Conservation (phyloP, 2,797 vertebrate species). For the Hypotaenidia philippensis region DNA sequence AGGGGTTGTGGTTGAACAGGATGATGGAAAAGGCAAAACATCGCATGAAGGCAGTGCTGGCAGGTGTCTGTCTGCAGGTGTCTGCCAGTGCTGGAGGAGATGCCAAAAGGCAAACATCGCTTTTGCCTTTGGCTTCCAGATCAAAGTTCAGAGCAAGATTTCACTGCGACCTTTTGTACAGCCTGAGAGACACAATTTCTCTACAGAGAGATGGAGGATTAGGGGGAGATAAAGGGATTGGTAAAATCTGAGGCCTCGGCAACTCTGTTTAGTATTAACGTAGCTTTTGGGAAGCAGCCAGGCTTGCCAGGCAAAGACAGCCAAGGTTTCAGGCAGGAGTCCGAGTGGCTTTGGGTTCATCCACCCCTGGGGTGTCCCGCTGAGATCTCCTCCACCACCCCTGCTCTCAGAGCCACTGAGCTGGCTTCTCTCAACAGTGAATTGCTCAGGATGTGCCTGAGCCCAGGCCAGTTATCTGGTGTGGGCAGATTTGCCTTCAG, state of each 20-base stretch:
- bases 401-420: accelerated
- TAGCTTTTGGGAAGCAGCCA: background rate
- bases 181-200: background rate
- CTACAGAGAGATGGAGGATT: background rate
- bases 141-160: background rate
- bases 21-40: background rate
- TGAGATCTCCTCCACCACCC: background rate
- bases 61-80: background rate
- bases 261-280: background rate
- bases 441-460: background rate
- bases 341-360: background rate
- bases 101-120: slow-evolving; percentile 1
- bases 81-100: background rate
- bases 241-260: background rate
- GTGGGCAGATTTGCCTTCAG: background rate
- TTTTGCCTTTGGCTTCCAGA: background rate
- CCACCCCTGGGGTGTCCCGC: background rate
- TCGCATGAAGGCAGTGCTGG: background rate
- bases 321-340: background rate
- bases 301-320: background rate
- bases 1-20: background rate
- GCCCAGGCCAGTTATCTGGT: accelerated
- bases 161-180: background rate
- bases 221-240: background rate
- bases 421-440: background rate